Base-by-base conservation (phyloP, 2,113 vertebrate species). In the Trematomus loennbergii region DNA sequence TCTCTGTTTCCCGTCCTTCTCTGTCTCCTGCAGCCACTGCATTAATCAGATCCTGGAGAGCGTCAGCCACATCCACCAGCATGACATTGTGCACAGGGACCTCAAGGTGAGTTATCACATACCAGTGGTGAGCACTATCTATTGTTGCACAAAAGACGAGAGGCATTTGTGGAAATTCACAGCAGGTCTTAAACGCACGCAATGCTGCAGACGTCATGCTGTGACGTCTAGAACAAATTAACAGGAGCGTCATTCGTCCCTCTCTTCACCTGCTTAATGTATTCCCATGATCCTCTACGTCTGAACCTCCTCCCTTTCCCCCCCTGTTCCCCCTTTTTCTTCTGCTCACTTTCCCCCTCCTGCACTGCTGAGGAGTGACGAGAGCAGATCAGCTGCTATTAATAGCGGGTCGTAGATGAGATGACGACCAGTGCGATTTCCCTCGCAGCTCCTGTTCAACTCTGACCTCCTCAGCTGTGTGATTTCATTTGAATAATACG, bases 41-140 rank as follows among this genome's bases (percentile, higher is more conserved):
- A 99, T 99, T 96, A 98, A 98, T 95, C 98, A 99, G 96, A 99
- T 99, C 94, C 94, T 99, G 95, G 98, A 99, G 95, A 99, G 98
- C 75, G 97, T 99, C 93, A 97, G 96, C 93, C 98, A 99, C 95
- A 99, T 99, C 95, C 98, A 99, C 96, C 97, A 99, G 95, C 98
- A 99, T 89, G 98, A 99, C 94, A 99, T 99, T 43, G 98, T 99
- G 85, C 98, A 99, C 95, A 94, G 98, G 89, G 98, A 99, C 94
- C 97, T 99, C 89, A 99, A 99, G 98, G 98, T 99, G 97, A 96
- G 94, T 89, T 59, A 70, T 88, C 60, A 48, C 25, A 55, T 45
- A 29, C 20, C 36, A 9, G 43, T 20, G 58, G 12, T 22, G 33
- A 75, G n/a, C 54, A n/a, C 9, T 7, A 12, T 63, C 22, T 29